phyloP scores from a whole-genome alignment of 2,113 vertebrate species.

The Centropristis striata region DNA sequence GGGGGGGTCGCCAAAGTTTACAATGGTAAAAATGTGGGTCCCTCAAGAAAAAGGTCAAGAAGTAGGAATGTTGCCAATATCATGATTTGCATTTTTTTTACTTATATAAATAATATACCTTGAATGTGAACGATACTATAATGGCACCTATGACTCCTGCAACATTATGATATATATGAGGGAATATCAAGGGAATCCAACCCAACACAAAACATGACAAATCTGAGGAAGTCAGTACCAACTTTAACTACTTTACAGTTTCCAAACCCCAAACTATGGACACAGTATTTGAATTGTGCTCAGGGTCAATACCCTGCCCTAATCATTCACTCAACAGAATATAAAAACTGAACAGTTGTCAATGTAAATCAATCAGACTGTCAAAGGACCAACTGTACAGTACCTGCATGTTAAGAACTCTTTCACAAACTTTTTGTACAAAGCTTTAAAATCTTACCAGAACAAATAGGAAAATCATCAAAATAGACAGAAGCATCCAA shows the following conservation, averaged over 20 bases:
- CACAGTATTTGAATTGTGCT: background rate
- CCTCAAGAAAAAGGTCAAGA: too few species aligned
- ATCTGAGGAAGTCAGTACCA: background rate
- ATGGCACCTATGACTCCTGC: too few species aligned
- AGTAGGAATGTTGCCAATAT: too few species aligned
- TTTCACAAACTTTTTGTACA: conserved; percentile 7
- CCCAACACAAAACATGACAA: background rate
- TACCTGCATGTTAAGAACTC: background rate
- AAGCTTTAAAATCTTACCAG: conserved; percentile 47
- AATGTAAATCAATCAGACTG: background rate
- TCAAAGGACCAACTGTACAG: background rate
- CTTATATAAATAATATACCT: too few species aligned
- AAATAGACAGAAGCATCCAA: conserved; percentile 64
- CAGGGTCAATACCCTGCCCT: background rate
- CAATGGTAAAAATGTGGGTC: too few species aligned
- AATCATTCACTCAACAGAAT: background rate
- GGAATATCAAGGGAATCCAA: background rate
- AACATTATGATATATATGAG: background rate
- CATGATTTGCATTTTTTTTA: too few species aligned
- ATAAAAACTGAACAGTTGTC: background rate
- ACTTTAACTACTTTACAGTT: background rate
- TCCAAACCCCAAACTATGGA: background rate
- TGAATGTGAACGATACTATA: too few species aligned
- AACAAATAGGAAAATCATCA: conserved; percentile 63
- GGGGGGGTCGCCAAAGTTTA: too few species aligned